These are phyloP conservation scores for Aurelia sp. DNA, from an alignment of 30 jellyfish, hydroid and myxozoan genomes.

Conservation along the genomic window DNA sequence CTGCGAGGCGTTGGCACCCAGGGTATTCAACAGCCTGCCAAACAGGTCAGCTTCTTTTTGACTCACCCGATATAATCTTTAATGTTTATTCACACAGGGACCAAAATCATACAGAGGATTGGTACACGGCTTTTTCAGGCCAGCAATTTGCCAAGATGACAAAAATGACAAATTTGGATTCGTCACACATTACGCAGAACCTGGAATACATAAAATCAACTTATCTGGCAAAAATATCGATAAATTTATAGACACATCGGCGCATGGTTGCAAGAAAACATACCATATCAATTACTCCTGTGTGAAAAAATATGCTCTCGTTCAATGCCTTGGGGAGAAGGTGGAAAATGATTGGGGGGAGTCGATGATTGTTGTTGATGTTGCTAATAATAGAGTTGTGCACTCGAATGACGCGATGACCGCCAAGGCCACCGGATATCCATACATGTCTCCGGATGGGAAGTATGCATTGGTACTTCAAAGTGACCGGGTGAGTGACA, in stretches of 20 bases:
- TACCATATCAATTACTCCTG: constrained; percentile 9
- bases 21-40: too few species aligned
- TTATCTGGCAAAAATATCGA: background rate
- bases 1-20: too few species aligned
- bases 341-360: background rate
- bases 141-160: constrained; percentile 29
- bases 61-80: background rate
- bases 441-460: constrained; percentile 38
- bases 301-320: constrained; percentile 20
- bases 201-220: constrained; percentile 35
- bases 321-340: constrained; percentile 23
- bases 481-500: constrained; percentile 14
- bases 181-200: constrained; percentile 35
- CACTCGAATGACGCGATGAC: constrained; percentile 34
- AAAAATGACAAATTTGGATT: constrained; percentile 1
- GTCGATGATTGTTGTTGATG: constrained; percentile 4
- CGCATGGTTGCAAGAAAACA: constrained; percentile 21
- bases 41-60: too few species aligned
- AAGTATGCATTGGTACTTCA: constrained; percentile 18
- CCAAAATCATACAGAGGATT: constrained; percentile 11
- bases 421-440: constrained; percentile 17
- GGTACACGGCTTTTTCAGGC: constrained; percentile 14
- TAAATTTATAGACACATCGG: constrained; percentile 26
- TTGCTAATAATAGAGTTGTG: constrained; percentile 5
- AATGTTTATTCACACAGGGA: background rate